Conservation (phyloP, 2,113 vertebrate species). For the Oplegnathus fasciatus region DNA sequence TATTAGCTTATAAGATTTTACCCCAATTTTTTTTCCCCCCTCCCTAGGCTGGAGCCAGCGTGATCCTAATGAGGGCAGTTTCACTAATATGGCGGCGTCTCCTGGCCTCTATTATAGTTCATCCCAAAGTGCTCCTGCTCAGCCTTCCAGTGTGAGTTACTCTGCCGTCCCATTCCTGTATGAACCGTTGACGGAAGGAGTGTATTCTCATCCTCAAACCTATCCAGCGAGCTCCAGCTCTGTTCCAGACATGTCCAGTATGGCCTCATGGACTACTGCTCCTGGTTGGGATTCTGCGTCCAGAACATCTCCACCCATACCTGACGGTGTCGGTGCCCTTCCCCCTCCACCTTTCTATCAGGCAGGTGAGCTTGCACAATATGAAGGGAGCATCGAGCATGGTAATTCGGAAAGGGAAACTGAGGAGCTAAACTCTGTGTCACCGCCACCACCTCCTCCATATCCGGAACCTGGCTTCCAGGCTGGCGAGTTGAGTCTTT, state of each 20-base stretch:
- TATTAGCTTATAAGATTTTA: not conserved
- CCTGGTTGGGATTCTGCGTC: not conserved
- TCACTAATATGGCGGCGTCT: not conserved
- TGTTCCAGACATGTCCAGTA: not conserved
- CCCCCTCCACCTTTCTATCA: not conserved
- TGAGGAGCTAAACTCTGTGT: not conserved
- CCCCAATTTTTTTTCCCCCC: not conserved
- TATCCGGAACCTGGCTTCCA: not conserved
- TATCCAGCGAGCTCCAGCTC: not conserved
- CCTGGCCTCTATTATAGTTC: not conserved
- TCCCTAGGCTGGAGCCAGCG: constrained; percentile 5
- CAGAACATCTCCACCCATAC: not conserved
- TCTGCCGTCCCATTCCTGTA: not conserved
- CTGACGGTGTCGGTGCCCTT: not conserved
- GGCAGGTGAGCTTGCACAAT: not conserved
- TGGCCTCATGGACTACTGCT: not conserved
- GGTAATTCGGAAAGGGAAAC: constrained; percentile 7
- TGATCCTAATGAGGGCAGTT: not conserved
- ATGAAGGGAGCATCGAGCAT: not conserved
- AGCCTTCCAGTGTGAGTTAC: not conserved
- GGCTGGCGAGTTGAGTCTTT: constrained; percentile 19
- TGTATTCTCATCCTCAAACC: not conserved
- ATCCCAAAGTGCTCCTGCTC: not conserved
- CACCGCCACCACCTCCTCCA: not conserved
- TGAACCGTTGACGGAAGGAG: not conserved